Evolutionary conservation across 2,113 vertebrate genomes (phyloP).

Genomic region (Thamnophis sirtalis): DNA sequence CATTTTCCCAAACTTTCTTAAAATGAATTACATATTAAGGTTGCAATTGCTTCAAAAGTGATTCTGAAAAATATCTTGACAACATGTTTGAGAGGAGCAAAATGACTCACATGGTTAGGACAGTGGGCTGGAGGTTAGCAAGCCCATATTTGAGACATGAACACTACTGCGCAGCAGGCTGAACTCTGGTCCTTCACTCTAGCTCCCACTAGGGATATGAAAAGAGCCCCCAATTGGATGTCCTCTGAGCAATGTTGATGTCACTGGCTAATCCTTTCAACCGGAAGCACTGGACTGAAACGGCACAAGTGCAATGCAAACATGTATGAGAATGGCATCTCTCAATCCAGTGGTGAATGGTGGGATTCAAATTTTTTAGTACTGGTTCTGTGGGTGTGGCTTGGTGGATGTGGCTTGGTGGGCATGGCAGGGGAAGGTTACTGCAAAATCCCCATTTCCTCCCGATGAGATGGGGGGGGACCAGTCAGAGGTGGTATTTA

Average conservation of each 20-base stretch:
- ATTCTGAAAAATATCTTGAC: neutral
- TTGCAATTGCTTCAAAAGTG: neutral
- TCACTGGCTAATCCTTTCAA: no score
- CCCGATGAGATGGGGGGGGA: no score
- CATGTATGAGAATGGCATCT: neutral
- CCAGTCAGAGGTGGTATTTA: no score
- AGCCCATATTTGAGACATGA: neutral
- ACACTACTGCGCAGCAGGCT: rapidly evolving
- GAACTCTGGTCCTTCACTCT: neutral
- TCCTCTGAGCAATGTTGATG: neutral
- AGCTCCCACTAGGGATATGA: neutral
- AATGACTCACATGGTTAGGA: neutral
- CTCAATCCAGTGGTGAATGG: neutral
- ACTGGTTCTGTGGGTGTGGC: no score
- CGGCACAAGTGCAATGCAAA: neutral
- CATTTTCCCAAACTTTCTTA: neutral
- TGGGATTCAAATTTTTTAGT: no score
- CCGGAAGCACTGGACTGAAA: neutral
- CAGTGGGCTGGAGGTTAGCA: neutral
- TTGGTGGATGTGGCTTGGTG: no score
- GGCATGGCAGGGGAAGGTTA: no score
- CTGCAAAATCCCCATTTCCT: no score
- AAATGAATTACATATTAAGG: neutral
- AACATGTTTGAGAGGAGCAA: neutral
- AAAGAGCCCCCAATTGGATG: neutral